Evolutionary conservation across 1,140 invertebrate genomes (phyloP).

Genomic region (Colletes latitarsis): DNA sequence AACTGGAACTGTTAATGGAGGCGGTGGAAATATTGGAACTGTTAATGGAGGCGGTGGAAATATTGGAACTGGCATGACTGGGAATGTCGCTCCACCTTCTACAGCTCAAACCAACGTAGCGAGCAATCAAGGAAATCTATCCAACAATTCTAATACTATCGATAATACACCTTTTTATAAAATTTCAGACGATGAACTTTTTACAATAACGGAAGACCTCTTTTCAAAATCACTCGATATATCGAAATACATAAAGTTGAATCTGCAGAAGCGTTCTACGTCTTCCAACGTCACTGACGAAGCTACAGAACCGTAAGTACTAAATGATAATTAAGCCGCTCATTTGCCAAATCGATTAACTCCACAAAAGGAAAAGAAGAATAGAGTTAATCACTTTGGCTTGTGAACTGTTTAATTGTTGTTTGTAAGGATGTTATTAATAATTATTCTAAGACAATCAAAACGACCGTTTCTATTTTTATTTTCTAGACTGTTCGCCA

Average conservation of each 20-base stretch:
- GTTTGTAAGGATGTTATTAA: not conserved
- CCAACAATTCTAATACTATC: not conserved
- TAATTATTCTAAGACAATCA: constrained; percentile 1
- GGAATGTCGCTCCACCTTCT: not conserved
- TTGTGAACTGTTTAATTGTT: not conserved
- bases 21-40: not conserved
- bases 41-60: not conserved
- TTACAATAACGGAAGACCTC: constrained; percentile 73
- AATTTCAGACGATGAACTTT: constrained; percentile 71
- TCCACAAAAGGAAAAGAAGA: no score
- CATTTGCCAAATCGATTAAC: no score
- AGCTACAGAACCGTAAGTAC: constrained; percentile 75
- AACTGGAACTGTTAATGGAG: not conserved
- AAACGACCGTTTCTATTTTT: constrained; percentile 5
- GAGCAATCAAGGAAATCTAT: constrained; percentile 15
- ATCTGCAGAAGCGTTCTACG: constrained; percentile 72
- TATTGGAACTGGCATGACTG: not conserved
- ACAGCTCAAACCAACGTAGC: not conserved
- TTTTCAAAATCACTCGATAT: constrained; percentile 72
- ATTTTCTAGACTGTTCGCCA: constrained; percentile 73
- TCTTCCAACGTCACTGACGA: constrained; percentile 70
- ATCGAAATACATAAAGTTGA: constrained; percentile 69
- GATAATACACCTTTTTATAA: constrained; percentile 14
- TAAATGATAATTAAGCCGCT: not conserved
- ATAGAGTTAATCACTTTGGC: no score